phyloP scores from a whole-genome alignment of 2,888 invertebrate species.

The Agrotis puta region DNA sequence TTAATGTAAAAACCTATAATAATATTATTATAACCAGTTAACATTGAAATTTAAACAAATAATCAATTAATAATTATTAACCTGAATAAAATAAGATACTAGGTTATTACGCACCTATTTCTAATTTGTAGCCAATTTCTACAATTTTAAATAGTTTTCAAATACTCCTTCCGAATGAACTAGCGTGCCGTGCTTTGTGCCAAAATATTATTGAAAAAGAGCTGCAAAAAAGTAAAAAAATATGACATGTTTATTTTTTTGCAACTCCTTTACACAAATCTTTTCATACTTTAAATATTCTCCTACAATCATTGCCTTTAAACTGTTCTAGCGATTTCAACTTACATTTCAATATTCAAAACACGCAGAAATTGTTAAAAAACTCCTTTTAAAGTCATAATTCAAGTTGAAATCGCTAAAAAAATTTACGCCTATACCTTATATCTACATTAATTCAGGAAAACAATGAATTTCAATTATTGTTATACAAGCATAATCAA shows the following conservation, averaged over 20 bases:
- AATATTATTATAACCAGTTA: conserved; percentile 58
- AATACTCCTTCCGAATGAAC: conserved; percentile 7
- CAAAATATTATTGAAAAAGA: conserved; percentile 33
- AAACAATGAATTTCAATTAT: conserved; percentile 46
- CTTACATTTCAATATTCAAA: background rate
- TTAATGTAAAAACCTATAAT: conserved; percentile 52
- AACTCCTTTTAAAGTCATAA: background rate
- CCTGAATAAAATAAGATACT: conserved; percentile 37
- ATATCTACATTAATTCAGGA: conserved; percentile 45
- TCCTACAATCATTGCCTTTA: conserved; percentile 2
- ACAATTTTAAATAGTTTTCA: conserved; percentile 38
- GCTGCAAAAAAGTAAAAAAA: background rate
- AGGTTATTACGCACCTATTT: conserved; percentile 31
- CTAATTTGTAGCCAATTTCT: conserved; percentile 46
- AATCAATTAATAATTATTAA: conserved; percentile 39
- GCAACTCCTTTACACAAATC: conserved; percentile 10
- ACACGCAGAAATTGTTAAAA: background rate
- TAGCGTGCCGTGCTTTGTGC: conserved; percentile 56
- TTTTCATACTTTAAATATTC: conserved; percentile 4
- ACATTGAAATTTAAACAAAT: conserved; percentile 55
- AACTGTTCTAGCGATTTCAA: conserved; percentile 23
- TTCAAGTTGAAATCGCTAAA: conserved; percentile 10
- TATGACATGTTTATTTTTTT: background rate
- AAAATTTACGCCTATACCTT: background rate
- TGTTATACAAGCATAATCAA: conserved; percentile 62